Conservation (phyloP, 2,113 vertebrate species). For the Anolis sagrei region DNA sequence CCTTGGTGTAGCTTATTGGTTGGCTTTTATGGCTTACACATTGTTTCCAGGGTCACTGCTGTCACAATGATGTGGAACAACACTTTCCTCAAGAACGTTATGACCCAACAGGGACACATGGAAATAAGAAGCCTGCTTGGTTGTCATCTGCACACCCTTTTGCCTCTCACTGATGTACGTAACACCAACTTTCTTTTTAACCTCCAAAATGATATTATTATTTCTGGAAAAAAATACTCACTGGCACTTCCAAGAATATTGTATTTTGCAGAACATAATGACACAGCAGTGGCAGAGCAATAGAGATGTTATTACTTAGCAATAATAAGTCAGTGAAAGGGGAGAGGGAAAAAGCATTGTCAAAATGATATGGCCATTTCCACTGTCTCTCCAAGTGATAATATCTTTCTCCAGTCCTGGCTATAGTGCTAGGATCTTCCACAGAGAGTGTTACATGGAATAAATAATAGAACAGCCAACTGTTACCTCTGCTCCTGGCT, state of each 20-base stretch:
- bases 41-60: neutral
- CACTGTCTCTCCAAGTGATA: slow-evolving; percentile 72
- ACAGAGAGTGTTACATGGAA: slow-evolving; percentile 63
- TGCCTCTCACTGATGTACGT: neutral
- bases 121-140: neutral
- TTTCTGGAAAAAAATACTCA: slow-evolving; percentile 25
- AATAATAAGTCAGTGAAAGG: slow-evolving; percentile 60
- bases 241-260: slow-evolving; percentile 38
- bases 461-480: slow-evolving; percentile 65
- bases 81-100: neutral
- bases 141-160: neutral
- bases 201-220: slow-evolving; percentile 52
- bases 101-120: neutral
- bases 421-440: slow-evolving; percentile 71
- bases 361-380: slow-evolving; percentile 74
- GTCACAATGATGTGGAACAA: neutral
- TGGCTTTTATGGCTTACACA: neutral
- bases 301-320: slow-evolving; percentile 69
- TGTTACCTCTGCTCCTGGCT: slow-evolving; percentile 54
- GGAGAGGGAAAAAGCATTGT: slow-evolving; percentile 64
- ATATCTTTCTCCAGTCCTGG: slow-evolving; percentile 62
- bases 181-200: slow-evolving; percentile 44
- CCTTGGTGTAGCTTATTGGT: neutral
- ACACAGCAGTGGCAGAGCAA: slow-evolving; percentile 53
- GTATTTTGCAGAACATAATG: slow-evolving; percentile 68